Base-by-base conservation (phyloP, 2,113 vertebrate genomes). In the Hippocampus abdominalis region DNA sequence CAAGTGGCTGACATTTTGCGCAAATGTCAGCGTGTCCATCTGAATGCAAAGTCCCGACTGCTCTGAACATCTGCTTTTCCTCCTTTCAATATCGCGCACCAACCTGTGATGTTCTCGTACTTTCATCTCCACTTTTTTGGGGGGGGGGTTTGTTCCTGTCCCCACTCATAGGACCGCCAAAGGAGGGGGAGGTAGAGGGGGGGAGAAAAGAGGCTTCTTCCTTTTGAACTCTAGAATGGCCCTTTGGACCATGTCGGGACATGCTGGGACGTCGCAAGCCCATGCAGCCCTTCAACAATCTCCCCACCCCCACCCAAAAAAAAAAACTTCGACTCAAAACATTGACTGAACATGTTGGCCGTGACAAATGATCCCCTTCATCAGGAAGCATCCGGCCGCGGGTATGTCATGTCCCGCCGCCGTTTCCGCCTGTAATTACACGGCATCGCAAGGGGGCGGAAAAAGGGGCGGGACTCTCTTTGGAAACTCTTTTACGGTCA, bases 161-260 rank as follows among this genome's bases (percentile, higher is more conserved):
- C 69, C 56, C 61, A 63, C 36, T 40, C 13, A 42, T 16, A 42
- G 32, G 8, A 40, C 36, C 11, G 36, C 61, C 39, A 11, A 18
- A 36, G 36, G 25, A 5, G 13, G 21, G 36, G 8, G 16, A 40
- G 12, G 13, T n/a, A 9, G 36, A 3, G 29, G 29, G n/a, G 13
- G 25, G 25, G 2, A 61, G 16, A 61, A 61, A 60, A 12, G 36
- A 36, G 15, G 21, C 78, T 78, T 77, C 67, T 84, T 83, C 73
- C 78, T 84, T 92, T 93, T 93, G 87, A 88, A 90, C 87, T 90
- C 75, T 68, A 84, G 77, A 81, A 86, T 69, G 74, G 66, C 80
- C 78, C 78, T 86, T 81, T 64, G 59, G 79, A 84, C 74, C 78
- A 66, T 87, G 86, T 90, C 84, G 68, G 25, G 84, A 88, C 90